These are phyloP conservation scores for Ancistrus triradiatus DNA, from an alignment of 2,113 vertebrate species.

Conservation along the genomic window DNA sequence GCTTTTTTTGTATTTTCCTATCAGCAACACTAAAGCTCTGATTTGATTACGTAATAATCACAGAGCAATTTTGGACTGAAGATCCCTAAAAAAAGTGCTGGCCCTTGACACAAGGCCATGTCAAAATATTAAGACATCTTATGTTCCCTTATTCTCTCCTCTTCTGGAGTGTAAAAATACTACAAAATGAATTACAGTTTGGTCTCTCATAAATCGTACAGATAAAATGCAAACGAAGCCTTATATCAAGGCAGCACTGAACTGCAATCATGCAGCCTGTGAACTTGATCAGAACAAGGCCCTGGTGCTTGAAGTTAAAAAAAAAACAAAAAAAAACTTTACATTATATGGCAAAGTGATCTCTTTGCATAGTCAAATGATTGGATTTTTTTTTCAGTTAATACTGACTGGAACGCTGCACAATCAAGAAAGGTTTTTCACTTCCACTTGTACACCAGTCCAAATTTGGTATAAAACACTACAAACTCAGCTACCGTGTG, in stretches of 20 bases:
- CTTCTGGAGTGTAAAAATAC: slow-evolving; percentile 19
- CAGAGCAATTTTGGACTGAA: slow-evolving; percentile 31
- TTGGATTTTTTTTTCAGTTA: slow-evolving; percentile 33
- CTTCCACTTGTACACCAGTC: slow-evolving; percentile 36
- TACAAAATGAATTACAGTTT: slow-evolving; percentile 34
- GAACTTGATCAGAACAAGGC: slow-evolving; percentile 28
- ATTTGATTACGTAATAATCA: slow-evolving; percentile 9
- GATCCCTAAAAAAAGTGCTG: slow-evolving; percentile 22
- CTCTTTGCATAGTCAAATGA: slow-evolving; percentile 46
- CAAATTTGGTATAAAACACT: slow-evolving; percentile 24
- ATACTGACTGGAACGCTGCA: slow-evolving; percentile 33
- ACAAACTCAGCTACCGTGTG: slow-evolving; percentile 13
- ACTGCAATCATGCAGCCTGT: slow-evolving; percentile 31
- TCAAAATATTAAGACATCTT: slow-evolving; percentile 32
- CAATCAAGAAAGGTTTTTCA: slow-evolving; percentile 13
- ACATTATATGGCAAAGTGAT: slow-evolving; percentile 43
- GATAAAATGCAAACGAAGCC: no score
- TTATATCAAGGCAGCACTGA: slow-evolving; percentile 23
- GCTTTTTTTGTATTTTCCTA: slow-evolving; percentile 22
- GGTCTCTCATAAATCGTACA: slow-evolving; percentile 22
- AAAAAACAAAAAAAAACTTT: slow-evolving; percentile 19
- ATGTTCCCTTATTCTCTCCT: slow-evolving; percentile 29
- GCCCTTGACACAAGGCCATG: slow-evolving; percentile 40
- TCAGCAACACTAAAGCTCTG: slow-evolving; percentile 7
- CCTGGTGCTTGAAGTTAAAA: slow-evolving; percentile 13